These are phyloP conservation scores for Suillia variegata DNA, from an alignment of 2,888 invertebrate genomes.

Conservation along the genomic window DNA sequence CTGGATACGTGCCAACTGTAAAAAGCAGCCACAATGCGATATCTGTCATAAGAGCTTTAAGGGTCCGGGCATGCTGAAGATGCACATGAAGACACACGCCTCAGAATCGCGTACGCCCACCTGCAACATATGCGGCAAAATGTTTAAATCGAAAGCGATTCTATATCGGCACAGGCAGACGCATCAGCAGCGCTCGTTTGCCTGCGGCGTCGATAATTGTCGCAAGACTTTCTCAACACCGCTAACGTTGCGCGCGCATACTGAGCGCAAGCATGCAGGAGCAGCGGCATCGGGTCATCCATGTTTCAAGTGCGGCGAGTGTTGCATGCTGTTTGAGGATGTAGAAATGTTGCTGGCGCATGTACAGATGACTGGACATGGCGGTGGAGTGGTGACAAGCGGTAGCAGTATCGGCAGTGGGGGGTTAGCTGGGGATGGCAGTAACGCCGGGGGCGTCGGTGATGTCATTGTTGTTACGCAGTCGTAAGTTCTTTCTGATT, in stretches of 20 bases:
- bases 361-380: slow-evolving; percentile 55
- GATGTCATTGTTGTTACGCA: slow-evolving; percentile 54
- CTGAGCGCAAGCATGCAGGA: slow-evolving; percentile 56
- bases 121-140: slow-evolving; percentile 68
- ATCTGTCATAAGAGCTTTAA: slow-evolving; percentile 69
- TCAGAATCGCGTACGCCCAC: slow-evolving; percentile 67
- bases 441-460: background rate
- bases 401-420: slow-evolving; percentile 31
- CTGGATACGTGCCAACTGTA: slow-evolving; percentile 70
- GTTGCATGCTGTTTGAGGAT: slow-evolving; percentile 66
- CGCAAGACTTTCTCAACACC: slow-evolving; percentile 57
- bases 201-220: slow-evolving; percentile 60
- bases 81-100: slow-evolving; percentile 71
- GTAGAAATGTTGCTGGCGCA: slow-evolving; percentile 66
- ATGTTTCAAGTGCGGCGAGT: slow-evolving; percentile 64
- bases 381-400: slow-evolving; percentile 49
- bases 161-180: slow-evolving; percentile 69
- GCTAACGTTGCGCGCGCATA: slow-evolving; percentile 53
- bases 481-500: slow-evolving; percentile 42
- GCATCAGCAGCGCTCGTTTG: slow-evolving; percentile 64
- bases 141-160: slow-evolving; percentile 67
- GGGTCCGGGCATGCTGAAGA: slow-evolving; percentile 70
- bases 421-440: background rate
- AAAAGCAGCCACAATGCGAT: slow-evolving; percentile 69
- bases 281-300: slow-evolving; percentile 54